Conservation (phyloP, 2,113 vertebrate species). For the Sylvia atricapilla region DNA sequence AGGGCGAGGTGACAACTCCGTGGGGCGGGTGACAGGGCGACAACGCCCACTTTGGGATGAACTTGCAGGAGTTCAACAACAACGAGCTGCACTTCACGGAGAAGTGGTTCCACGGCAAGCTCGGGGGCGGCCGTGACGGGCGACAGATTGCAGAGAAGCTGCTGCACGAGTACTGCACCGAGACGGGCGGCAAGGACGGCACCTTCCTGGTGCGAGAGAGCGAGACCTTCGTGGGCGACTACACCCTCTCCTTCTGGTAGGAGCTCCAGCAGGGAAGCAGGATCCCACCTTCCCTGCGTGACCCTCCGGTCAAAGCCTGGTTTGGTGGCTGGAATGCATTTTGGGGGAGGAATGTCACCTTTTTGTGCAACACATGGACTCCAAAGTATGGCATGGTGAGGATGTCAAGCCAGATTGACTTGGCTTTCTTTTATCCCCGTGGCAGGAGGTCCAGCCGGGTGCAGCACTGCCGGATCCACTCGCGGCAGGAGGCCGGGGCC, state of each 20-base stretch:
- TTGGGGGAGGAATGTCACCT: rapidly evolving
- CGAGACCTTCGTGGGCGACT: conserved; percentile 87
- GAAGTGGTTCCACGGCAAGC: conserved; percentile 88
- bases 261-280: background rate
- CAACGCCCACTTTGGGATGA: background rate
- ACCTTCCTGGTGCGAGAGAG: conserved; percentile 88
- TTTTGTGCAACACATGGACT: background rate
- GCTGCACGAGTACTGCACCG: conserved; percentile 82
- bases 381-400: rapidly evolving
- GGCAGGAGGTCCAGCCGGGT: conserved; percentile 84
- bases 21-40: background rate
- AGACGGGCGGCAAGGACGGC: conserved; percentile 83
- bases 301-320: rapidly evolving
- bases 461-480: conserved; percentile 87
- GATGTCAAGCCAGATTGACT: rapidly evolving
- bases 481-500: conserved; percentile 80
- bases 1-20: rapidly evolving
- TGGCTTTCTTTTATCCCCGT: rapidly evolving
- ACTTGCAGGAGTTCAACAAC: conserved; percentile 82
- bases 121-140: conserved; percentile 82
- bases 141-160: conserved; percentile 87
- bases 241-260: conserved; percentile 88
- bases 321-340: background rate
- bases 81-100: conserved; percentile 85
- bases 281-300: background rate